These are phyloP conservation scores for Capreolus pygargus DNA, from an alignment of 2,113 vertebrate species.

Conservation along the genomic window DNA sequence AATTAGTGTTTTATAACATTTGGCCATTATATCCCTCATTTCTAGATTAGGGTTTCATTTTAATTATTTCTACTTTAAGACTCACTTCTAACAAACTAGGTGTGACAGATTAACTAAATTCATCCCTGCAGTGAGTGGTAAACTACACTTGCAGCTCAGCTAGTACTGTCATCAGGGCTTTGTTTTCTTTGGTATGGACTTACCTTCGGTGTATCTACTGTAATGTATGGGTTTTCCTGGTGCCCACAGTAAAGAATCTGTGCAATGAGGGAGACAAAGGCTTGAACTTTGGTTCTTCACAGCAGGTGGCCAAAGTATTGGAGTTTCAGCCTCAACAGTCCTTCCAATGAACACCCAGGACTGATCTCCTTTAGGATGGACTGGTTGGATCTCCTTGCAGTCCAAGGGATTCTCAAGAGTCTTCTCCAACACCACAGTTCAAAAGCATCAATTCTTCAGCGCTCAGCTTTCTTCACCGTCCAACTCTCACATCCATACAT, in stretches of 20 bases:
- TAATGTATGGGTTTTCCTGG: neutral
- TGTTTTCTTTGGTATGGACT: neutral
- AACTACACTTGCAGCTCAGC: neutral
- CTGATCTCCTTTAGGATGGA: no score
- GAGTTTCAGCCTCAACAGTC: no score
- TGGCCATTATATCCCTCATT: neutral
- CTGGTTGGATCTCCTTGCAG: no score
- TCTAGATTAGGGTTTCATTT: neutral
- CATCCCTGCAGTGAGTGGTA: neutral
- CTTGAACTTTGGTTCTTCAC: neutral
- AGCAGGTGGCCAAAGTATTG: no score
- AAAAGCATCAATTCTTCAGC: no score
- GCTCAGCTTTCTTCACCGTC: no score
- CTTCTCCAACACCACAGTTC: no score
- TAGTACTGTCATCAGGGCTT: neutral
- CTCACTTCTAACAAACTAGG: neutral
- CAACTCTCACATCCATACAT: no score
- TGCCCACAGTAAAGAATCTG: neutral
- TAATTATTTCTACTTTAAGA: slow-evolving; percentile 1
- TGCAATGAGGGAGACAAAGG: neutral
- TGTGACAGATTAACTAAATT: neutral
- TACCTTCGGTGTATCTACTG: neutral
- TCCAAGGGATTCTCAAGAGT: no score
- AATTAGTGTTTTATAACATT: neutral
- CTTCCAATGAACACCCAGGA: no score